These are phyloP conservation scores for Sapayoa aenigma DNA, from an alignment of 2,113 vertebrate genomes.

Conservation along the genomic window DNA sequence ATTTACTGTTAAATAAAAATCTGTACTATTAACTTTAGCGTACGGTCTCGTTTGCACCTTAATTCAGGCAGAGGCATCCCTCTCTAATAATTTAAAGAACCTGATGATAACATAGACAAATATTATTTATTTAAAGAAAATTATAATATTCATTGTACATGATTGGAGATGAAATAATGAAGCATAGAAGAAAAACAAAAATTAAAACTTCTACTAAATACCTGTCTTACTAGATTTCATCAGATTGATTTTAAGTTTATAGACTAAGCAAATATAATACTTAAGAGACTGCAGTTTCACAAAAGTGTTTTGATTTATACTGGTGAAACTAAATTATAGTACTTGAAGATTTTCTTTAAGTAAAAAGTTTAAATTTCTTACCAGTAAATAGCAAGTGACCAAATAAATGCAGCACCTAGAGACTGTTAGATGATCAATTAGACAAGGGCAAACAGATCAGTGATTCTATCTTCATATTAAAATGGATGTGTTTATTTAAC, in stretches of 20 bases:
- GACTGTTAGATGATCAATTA: neutral
- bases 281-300: neutral
- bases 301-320: neutral
- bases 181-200: neutral
- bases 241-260: neutral
- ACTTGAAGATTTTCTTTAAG: neutral
- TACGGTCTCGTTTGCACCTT: neutral
- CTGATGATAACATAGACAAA: neutral
- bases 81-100: neutral
- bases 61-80: neutral
- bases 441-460: neutral
- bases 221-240: neutral
- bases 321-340: neutral
- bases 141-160: neutral
- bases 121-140: neutral
- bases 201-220: neutral
- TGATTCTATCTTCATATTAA: neutral
- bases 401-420: conserved; percentile 33
- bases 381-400: conserved; percentile 20
- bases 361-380: conserved; percentile 49
- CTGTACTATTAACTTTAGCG: neutral
- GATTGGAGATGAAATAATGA: neutral
- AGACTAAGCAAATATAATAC: neutral
- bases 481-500: neutral
- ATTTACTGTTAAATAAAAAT: neutral